A percentile compares a stretch with the other conserved stretches of the same genome.
phyloP scores from a whole-genome alignment of 2,113 vertebrate genomes.

The Embiotoca jacksoni region DNA sequence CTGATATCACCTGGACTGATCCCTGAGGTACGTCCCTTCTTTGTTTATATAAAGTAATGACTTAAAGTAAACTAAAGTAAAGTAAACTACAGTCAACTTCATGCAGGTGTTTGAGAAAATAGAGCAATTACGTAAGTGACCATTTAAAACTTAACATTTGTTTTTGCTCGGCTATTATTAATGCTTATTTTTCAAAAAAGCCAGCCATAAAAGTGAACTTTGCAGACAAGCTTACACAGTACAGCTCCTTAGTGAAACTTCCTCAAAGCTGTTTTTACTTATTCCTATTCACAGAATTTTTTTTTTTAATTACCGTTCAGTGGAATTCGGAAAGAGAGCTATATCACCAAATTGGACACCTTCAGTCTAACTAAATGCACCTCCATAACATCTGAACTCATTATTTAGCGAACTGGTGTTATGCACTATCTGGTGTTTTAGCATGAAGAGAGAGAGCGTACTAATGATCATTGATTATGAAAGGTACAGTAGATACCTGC shows the following conservation, averaged over 20 bases:
- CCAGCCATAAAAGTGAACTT: conserved; percentile 3
- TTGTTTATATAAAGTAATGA: neutral
- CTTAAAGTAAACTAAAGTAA: neutral
- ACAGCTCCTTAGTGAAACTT: neutral
- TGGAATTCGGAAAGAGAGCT: neutral
- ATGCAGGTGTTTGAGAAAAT: conserved; percentile 9
- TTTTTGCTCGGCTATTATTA: neutral
- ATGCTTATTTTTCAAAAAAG: neutral
- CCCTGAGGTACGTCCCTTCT: neutral
- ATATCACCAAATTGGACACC: neutral
- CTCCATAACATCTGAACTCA: conserved; percentile 25
- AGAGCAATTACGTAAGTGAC: neutral
- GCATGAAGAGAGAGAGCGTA: neutral
- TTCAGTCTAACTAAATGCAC: conserved; percentile 25
- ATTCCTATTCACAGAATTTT: neutral
- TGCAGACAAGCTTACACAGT: neutral
- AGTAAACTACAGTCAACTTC: neutral
- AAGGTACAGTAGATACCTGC: neutral
- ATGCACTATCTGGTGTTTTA: neutral
- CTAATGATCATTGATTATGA: conserved; percentile 50
- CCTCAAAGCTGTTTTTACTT: neutral
- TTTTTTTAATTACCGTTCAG: neutral
- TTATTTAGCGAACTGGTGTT: conserved; percentile 25
- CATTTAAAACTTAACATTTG: neutral
- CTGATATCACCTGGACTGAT: neutral